Evolutionary conservation across 2,888 invertebrate species (phyloP).

Genomic region (Magallana nippona): DNA sequence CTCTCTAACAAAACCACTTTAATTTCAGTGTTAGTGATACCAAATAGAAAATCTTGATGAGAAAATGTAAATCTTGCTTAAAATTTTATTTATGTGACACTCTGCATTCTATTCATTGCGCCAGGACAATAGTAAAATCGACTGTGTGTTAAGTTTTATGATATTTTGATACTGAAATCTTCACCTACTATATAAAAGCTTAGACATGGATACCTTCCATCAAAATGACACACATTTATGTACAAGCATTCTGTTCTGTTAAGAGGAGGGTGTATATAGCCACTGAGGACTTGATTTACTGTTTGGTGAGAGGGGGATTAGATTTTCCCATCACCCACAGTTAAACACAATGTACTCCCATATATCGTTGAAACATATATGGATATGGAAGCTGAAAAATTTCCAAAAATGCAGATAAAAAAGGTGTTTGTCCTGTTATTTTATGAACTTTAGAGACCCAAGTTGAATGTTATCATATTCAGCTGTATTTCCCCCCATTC

Average conservation of each 20-base stretch:
- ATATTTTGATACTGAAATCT: background rate
- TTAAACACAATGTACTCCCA: slow-evolving; percentile 1
- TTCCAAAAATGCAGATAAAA: slow-evolving; percentile 20
- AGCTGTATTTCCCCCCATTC: background rate
- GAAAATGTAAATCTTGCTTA: slow-evolving; percentile 2
- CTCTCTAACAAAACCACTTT: too few species aligned
- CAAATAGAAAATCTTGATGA: background rate
- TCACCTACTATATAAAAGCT: slow-evolving; percentile 8
- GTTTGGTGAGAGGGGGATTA: background rate
- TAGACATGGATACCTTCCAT: slow-evolving; percentile 11
- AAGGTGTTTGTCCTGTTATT: slow-evolving; percentile 4
- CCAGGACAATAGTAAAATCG: background rate
- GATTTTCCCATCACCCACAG: slow-evolving; percentile 21
- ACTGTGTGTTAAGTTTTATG: slow-evolving; percentile 13
- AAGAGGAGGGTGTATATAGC: background rate
- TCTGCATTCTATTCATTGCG: background rate
- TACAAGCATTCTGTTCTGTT: slow-evolving; percentile 1
- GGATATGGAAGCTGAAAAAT: slow-evolving; percentile 17
- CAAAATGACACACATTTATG: slow-evolving; percentile 20
- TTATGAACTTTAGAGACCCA: background rate
- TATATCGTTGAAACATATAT: slow-evolving; percentile 24
- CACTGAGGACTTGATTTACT: slow-evolving; percentile 15
- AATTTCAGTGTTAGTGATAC: background rate
- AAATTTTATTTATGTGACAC: slow-evolving; percentile 22
- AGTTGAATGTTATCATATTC: slow-evolving; percentile 30